phyloP scores from a whole-genome alignment of 2,888 invertebrate genomes.

The Cynaeus angustus region DNA sequence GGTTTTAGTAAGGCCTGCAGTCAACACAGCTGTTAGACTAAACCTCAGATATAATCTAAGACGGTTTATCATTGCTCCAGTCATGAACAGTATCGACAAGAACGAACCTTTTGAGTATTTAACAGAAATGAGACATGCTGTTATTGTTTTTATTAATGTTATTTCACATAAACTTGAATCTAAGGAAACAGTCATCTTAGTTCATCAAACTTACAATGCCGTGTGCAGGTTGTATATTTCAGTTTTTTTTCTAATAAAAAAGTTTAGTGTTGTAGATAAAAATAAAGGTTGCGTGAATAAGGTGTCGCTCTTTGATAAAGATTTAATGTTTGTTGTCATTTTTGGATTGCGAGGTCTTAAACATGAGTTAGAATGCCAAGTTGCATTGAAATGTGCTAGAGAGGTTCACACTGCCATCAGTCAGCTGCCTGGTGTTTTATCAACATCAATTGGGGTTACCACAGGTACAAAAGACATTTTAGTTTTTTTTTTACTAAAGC shows the following conservation, averaged over 20 bases:
- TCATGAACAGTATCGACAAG: conserved; percentile 77
- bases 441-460: conserved; percentile 79
- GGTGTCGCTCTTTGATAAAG: conserved; percentile 82
- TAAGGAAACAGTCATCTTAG: conserved; percentile 71
- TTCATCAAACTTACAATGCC: conserved; percentile 73
- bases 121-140: conserved; percentile 82
- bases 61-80: conserved; percentile 76
- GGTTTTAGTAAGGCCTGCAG: conserved; percentile 72
- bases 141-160: conserved; percentile 80
- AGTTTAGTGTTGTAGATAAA: conserved; percentile 57
- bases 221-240: conserved; percentile 69
- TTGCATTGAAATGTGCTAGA: conserved; percentile 78
- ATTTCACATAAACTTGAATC: conserved; percentile 71
- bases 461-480: conserved; percentile 71
- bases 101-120: conserved; percentile 82
- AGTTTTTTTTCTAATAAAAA: background rate
- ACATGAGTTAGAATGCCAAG: conserved; percentile 80
- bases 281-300: conserved; percentile 79
- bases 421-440: conserved; percentile 71
- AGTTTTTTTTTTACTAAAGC: background rate
- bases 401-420: conserved; percentile 73
- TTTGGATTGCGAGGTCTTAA: conserved; percentile 84
- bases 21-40: conserved; percentile 69
- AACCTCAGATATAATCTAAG: conserved; percentile 72
- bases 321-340: conserved; percentile 81